Evolutionary conservation across 2,113 vertebrate genomes (phyloP), one percentile per base, ranked within the genome.

Genomic region (Cyphomyrus discorhynchus): DNA sequence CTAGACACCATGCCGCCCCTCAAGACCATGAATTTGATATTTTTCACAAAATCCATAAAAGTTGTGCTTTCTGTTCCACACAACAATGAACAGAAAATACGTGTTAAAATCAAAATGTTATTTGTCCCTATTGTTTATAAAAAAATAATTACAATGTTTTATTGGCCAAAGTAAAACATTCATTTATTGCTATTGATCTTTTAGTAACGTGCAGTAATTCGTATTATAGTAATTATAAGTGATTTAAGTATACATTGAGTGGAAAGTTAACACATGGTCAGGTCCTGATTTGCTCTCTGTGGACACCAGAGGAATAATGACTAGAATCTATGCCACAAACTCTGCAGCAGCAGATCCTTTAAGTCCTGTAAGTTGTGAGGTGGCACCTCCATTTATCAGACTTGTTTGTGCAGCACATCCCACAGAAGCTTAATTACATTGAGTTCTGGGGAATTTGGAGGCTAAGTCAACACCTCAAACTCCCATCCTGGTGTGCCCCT

Each of bases 241-340:
- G 9, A 70, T 70, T 80, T 80, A 62, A 88, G 3, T 66, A 46
- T 80, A 80, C 46, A 50, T 5, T 50, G 3, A 53, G n/a, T 24
- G 9, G 24, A 50, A 21, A 6, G 47, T 87, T n/a, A 87, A 31
- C 50, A 86, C n/a, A 58, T 50, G 53, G 62, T 66, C 49, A 58
- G 45, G 46, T 21, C 85, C 77, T 46, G 87, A 56, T 88, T 50
- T 89, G 52, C 39, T 80, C 13, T 88, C 70, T 58, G 24, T 87
- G 4, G 52, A 90, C 92, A 42, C 17, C 0, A 98, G 97, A 21
- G 97, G 97, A 62, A 96, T 97, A 45, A 94, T 96, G 92, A 97
- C 96, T 0, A 97, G 97, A 82, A 96, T 98, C 93, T 98, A 98
- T 88, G 92, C 96, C 3, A 98, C 96, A 91, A 97, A 92, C 94